Evolutionary conservation across 2,888 invertebrate species (phyloP).

Genomic region (Schizaphis graminum): DNA sequence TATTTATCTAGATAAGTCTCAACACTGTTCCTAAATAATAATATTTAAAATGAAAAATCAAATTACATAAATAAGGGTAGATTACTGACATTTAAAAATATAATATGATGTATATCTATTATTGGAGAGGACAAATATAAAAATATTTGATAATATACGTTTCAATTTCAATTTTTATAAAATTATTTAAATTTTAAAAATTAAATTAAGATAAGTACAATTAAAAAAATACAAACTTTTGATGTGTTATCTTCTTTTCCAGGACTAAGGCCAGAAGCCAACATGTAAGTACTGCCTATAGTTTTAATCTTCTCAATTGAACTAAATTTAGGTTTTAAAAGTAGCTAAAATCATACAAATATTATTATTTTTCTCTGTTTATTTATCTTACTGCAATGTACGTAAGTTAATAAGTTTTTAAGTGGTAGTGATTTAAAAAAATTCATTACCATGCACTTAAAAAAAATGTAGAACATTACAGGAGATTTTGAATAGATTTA

Average conservation of each 20-base stretch:
- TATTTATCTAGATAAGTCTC: too few relatives aligned
- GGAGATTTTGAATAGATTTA: background rate
- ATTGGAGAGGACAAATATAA: too few relatives aligned
- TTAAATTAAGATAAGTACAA: background rate
- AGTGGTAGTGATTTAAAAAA: background rate
- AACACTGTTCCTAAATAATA: too few relatives aligned
- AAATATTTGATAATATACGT: background rate
- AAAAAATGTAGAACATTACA: slow-evolving; percentile 1
- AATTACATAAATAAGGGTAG: background rate
- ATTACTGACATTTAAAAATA: too few relatives aligned
- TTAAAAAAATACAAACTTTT: slow-evolving; percentile 36
- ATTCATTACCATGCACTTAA: background rate
- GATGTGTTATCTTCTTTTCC: slow-evolving; percentile 81
- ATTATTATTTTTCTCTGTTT: slow-evolving; percentile 17
- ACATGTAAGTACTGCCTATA: slow-evolving; percentile 98
- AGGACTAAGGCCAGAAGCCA: slow-evolving; percentile 92
- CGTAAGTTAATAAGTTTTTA: slow-evolving; percentile 31
- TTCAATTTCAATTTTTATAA: background rate
- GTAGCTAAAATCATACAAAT: slow-evolving; percentile 75
- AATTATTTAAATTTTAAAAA: background rate
- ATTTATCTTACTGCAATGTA: slow-evolving; percentile 20
- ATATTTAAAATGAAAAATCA: too few relatives aligned
- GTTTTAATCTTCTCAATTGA: slow-evolving; percentile 99
- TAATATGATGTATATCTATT: too few relatives aligned
- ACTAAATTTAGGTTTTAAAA: slow-evolving; percentile 94